Percentiles rank a stretch among this genome's conserved stretches.
These are phyloP conservation scores for Formica aserva DNA, from an alignment of 2,888 invertebrate genomes.

Conservation along the genomic window DNA sequence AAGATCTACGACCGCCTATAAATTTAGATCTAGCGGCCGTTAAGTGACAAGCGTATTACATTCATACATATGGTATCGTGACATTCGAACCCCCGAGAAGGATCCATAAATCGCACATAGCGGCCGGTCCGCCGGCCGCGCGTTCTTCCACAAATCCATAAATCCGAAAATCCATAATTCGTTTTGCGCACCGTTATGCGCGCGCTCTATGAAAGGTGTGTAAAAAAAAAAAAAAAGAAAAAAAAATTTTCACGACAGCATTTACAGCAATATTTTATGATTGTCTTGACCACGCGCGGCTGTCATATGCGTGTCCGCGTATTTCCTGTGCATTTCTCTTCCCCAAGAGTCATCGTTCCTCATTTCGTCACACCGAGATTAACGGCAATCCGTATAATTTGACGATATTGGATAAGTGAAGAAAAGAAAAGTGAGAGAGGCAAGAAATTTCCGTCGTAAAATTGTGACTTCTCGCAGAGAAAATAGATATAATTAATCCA, in stretches of 20 bases:
- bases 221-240: slow-evolving; percentile 9
- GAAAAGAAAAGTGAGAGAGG: not conserved
- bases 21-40: slow-evolving; percentile 43
- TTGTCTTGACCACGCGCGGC: slow-evolving; percentile 51
- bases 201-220: slow-evolving; percentile 32
- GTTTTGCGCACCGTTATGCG: slow-evolving; percentile 25
- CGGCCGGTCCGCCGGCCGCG: slow-evolving; percentile 24
- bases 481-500: not conserved
- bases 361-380: slow-evolving; percentile 33
- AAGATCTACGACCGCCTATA: slow-evolving; percentile 50
- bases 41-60: slow-evolving; percentile 57
- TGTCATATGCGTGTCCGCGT: slow-evolving; percentile 36
- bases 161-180: slow-evolving; percentile 57
- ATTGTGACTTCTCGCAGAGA: not conserved
- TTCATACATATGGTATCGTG: slow-evolving; percentile 54
- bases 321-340: slow-evolving; percentile 25
- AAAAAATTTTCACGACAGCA: slow-evolving; percentile 43
- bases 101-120: slow-evolving; percentile 45
- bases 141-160: slow-evolving; percentile 54
- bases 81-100: slow-evolving; percentile 54
- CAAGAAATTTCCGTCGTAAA: not conserved
- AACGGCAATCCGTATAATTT: slow-evolving; percentile 17
- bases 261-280: slow-evolving; percentile 57
- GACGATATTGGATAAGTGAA: not conserved
- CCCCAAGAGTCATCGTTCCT: slow-evolving; percentile 41